Percentiles rank a stretch among this genome's conserved stretches.
Conservation (phyloP, 2,113 vertebrate genomes). For the Cyphomyrus plagiostoma region DNA sequence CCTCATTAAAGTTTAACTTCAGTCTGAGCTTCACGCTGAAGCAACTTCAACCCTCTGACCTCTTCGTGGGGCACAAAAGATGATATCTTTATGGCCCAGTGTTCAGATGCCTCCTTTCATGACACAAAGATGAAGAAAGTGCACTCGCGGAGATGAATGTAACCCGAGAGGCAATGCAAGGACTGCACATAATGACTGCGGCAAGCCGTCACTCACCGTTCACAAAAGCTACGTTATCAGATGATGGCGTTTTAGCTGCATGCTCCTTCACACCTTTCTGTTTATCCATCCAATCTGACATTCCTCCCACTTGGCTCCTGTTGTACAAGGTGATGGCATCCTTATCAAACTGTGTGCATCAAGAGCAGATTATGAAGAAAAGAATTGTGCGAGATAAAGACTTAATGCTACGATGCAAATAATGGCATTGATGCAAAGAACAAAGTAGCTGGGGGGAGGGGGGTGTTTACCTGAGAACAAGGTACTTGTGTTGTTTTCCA, state of each 20-base stretch:
- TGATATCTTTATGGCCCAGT: background rate
- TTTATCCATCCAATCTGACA: background rate
- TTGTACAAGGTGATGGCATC: background rate
- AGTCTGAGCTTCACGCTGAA: background rate
- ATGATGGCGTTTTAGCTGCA: background rate
- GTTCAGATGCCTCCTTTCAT: background rate
- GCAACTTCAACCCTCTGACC: background rate
- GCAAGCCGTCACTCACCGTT: background rate
- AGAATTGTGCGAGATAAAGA: background rate
- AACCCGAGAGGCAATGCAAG: background rate
- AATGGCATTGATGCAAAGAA: background rate
- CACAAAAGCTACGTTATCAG: background rate
- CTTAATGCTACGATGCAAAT: background rate
- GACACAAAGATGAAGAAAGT: background rate
- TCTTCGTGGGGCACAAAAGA: background rate
- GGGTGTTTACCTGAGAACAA: background rate
- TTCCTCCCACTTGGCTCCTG: background rate
- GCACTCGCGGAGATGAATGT: background rate
- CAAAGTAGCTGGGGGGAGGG: background rate
- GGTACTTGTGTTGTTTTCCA: background rate
- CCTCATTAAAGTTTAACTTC: background rate
- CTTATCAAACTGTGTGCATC: background rate
- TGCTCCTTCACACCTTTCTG: background rate
- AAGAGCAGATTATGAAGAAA: background rate
- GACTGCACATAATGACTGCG: background rate